A percentile compares a stretch with the other conserved stretches of the same genome.
phyloP scores from a whole-genome alignment of 1,140 invertebrate genomes.

The Calycopis cecrops region DNA sequence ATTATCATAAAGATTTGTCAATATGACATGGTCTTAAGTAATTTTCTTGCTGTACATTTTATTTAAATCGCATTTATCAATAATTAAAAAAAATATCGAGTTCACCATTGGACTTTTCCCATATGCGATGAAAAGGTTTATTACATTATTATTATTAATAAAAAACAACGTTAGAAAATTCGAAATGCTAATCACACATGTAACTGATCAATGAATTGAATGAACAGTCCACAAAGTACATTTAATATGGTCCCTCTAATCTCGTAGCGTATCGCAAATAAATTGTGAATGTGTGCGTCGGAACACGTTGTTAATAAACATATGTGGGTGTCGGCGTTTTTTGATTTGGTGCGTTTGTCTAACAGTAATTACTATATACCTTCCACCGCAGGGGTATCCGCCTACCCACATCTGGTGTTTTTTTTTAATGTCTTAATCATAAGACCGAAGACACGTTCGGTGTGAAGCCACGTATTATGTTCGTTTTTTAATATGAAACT shows the following conservation, averaged over 20 bases:
- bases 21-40: too few relatives aligned
- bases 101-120: too few relatives aligned
- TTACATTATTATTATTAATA: too few relatives aligned
- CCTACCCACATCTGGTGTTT: constrained; percentile 35
- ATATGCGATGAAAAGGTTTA: too few relatives aligned
- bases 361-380: constrained; percentile 71
- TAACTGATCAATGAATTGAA: too few relatives aligned
- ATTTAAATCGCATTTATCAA: too few relatives aligned
- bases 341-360: constrained; percentile 60
- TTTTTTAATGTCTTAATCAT: constrained; percentile 47
- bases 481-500: constrained; percentile 2
- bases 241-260: constrained; percentile 2
- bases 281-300: constrained; percentile 34
- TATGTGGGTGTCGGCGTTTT: constrained; percentile 53
- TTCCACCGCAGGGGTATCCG: constrained; percentile 54
- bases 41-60: too few relatives aligned
- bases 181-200: too few relatives aligned
- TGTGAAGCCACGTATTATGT: constrained; percentile 12
- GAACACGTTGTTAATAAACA: constrained; percentile 5
- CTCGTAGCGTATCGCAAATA: constrained; percentile 39
- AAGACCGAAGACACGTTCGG: constrained; percentile 12
- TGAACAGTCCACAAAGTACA: background rate
- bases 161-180: too few relatives aligned
- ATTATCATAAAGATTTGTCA: too few relatives aligned
- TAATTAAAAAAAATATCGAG: too few relatives aligned